A percentile compares a stretch with the other conserved stretches of the same genome.
Conservation (phyloP, 1,140 invertebrate genomes). For the Drosophila insularis region DNA sequence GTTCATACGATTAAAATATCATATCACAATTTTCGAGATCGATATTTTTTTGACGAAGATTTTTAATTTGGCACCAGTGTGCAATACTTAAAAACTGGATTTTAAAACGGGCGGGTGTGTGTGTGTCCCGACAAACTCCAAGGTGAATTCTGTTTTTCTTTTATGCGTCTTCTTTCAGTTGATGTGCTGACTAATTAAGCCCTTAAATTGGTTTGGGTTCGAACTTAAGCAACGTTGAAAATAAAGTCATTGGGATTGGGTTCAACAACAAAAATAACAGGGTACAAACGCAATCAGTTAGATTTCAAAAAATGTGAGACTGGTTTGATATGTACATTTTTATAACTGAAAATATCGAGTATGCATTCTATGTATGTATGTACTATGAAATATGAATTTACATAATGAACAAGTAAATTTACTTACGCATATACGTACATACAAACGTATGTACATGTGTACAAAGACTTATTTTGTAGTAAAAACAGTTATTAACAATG, state of each 20-base stretch:
- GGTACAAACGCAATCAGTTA: background rate
- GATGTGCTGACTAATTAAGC: conserved; percentile 73
- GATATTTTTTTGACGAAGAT: background rate
- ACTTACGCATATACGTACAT: too few species aligned
- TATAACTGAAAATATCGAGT: too few species aligned
- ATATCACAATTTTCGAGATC: conserved; percentile 6
- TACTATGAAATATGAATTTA: background rate
- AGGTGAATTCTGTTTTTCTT: conserved; percentile 17
- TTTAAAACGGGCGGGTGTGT: conserved; percentile 15
- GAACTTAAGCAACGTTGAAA: conserved; percentile 37
- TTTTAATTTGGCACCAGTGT: conserved; percentile 25
- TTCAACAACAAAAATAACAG: conserved; percentile 22
- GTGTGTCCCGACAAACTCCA: conserved; percentile 12
- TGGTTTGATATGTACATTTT: background rate
- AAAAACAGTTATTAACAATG: too few species aligned
- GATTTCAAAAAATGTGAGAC: background rate
- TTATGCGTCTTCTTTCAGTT: conserved; percentile 35
- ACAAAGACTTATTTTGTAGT: too few species aligned
- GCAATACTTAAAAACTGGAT: conserved; percentile 54
- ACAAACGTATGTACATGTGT: too few species aligned
- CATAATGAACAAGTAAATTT: too few species aligned
- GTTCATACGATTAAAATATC: conserved; percentile 14
- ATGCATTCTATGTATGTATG: background rate
- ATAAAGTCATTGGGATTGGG: conserved; percentile 65
- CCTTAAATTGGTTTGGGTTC: conserved; percentile 53